These are phyloP conservation scores for Psettodes erumei DNA, from an alignment of 2,113 vertebrate genomes.

Conservation along the genomic window DNA sequence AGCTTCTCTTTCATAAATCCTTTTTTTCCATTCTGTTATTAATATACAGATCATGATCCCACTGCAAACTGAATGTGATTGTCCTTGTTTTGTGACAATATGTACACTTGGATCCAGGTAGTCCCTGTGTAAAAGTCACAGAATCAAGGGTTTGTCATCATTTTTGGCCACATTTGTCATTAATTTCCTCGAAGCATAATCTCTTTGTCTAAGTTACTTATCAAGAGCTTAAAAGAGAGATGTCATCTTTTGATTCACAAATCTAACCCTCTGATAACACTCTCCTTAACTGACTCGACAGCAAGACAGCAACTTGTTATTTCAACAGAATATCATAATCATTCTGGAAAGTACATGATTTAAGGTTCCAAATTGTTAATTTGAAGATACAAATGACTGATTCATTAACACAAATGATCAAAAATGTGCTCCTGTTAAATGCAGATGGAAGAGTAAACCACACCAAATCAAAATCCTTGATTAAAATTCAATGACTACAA, in stretches of 20 bases:
- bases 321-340: neutral
- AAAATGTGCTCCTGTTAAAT: neutral
- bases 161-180: neutral
- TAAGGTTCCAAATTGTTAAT: constrained; percentile 3
- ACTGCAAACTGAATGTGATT: constrained; percentile 9
- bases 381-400: neutral
- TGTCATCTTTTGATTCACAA: neutral
- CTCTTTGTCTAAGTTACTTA: neutral
- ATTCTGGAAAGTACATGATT: constrained; percentile 1
- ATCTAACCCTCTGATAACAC: neutral
- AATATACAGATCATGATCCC: constrained; percentile 8
- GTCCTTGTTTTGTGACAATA: constrained; percentile 1
- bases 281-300: constrained; percentile 1
- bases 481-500: constrained; percentile 59
- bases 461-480: constrained; percentile 35
- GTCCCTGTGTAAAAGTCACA: neutral
- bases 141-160: neutral
- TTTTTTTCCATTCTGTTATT: neutral
- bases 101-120: neutral
- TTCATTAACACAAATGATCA: constrained; percentile 7
- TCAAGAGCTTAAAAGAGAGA: neutral
- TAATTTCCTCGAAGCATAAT: neutral
- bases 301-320: neutral
- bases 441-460: constrained; percentile 5
- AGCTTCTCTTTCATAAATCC: constrained; percentile 2